Evolutionary conservation across 1,140 invertebrate genomes (phyloP).

Genomic region (Ceratosolen solmsi): DNA sequence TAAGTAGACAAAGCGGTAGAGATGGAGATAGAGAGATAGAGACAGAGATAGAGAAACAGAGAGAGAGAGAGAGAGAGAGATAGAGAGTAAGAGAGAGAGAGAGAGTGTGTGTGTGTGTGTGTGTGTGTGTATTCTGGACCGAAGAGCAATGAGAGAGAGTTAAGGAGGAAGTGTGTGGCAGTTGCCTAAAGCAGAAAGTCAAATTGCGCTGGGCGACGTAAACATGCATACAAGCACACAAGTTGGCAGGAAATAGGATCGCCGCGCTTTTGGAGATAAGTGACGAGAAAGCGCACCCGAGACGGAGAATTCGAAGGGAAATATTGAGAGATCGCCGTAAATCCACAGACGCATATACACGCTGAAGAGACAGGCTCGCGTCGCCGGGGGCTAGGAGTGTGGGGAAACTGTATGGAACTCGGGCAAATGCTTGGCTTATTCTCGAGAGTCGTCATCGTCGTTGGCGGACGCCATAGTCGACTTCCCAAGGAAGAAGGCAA

Average conservation of each 20-base stretch:
- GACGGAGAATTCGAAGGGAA: background rate
- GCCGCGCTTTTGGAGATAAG: constrained; percentile 7
- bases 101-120: background rate
- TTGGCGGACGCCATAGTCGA: background rate
- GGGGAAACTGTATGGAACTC: background rate
- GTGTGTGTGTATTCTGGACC: background rate
- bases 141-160: background rate
- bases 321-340: background rate
- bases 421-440: constrained; percentile 4
- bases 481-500: background rate
- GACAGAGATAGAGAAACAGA: background rate
- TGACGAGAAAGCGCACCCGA: background rate
- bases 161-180: background rate
- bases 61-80: background rate
- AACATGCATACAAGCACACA: background rate
- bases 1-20: background rate
- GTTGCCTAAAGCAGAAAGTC: background rate
- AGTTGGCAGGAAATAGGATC: constrained; percentile 32
- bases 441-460: background rate
- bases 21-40: background rate
- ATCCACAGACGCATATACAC: background rate
- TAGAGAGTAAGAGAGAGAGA: background rate
- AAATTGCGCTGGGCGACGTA: background rate
- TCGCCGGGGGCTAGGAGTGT: background rate
- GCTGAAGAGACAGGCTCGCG: background rate